Conservation (phyloP, 2,888 invertebrate species). For the Drosophila recens region DNA sequence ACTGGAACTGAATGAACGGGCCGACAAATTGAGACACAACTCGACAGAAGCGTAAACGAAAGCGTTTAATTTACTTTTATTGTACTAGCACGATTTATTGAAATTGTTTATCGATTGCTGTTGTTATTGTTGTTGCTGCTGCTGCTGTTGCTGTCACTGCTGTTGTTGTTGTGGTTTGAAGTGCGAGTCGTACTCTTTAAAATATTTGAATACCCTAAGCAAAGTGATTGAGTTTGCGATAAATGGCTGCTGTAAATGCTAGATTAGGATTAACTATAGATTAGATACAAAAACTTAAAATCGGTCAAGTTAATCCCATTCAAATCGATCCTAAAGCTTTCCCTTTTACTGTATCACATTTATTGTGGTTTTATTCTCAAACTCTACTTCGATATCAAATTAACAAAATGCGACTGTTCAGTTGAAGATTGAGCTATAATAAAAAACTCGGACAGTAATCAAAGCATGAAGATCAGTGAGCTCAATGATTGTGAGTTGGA, state of each 20-base stretch:
- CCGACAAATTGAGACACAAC: slow-evolving; percentile 72
- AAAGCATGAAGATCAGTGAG: slow-evolving; percentile 7
- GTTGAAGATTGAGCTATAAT: not conserved
- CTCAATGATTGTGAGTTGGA: not conserved
- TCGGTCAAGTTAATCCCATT: not conserved
- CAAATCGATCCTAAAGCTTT: not conserved
- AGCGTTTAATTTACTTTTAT: slow-evolving; percentile 74
- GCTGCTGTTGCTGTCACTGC: slow-evolving; percentile 9
- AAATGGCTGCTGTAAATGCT: not conserved
- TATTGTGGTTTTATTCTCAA: not conserved
- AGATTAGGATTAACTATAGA: too few relatives aligned
- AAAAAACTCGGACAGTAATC: slow-evolving; percentile 14
- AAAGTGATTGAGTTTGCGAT: not conserved
- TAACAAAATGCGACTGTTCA: not conserved
- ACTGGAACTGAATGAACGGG: slow-evolving; percentile 20
- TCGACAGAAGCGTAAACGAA: slow-evolving; percentile 47
- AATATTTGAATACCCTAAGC: slow-evolving; percentile 3
- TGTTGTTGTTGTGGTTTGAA: slow-evolving; percentile 8
- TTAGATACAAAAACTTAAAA: not conserved
- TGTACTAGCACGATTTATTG: slow-evolving; percentile 73
- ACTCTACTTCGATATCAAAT: slow-evolving; percentile 1
- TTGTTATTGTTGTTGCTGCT: slow-evolving; percentile 3
- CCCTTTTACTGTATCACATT: not conserved
- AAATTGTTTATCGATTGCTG: slow-evolving; percentile 62
- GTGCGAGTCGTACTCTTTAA: slow-evolving; percentile 12